Base-by-base conservation (phyloP, 2,888 invertebrate genomes). In the Drosophila kanekoi region DNA sequence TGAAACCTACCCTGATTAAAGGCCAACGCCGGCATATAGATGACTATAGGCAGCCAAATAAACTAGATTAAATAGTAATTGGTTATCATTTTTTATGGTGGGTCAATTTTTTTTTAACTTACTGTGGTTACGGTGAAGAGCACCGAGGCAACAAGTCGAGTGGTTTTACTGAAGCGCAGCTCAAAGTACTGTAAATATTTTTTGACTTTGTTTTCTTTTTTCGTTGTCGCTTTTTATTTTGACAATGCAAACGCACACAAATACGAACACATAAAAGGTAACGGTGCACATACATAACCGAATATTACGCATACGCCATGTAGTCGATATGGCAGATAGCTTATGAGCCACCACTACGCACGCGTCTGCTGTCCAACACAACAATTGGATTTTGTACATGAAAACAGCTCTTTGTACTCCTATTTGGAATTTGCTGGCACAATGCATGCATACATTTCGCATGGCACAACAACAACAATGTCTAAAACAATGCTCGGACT, bases 21-120 rank as follows among this genome's bases (percentile, higher is more conserved):
- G 35, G 96, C 96, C 81, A 96, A 91, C 0, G 96, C 96, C 32
- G 96, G 96, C 2, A 96, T 96, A 89, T 95, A 96, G 80, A 96
- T 95, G 2, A 92, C 92, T 53, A 92, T 91, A 13, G 92, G 92
- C 60, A 92, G 72, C 92, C 92, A 92, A 53, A 90, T 77, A 41
- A 91, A 53, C 91, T 91, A 59, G 1, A 23, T 44, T 14, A 35
- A 45, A 48, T 44, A 33, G 32, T 45, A 45, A 59, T 59, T 52
- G 41, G 11, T 43, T 13, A 35, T 52, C 38, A 65, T 28, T 35
- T 9, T 11, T 13, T 5, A 18, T 13, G 11, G 18, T 9, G 10
- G 10, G 11, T 52, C 3, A 63, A 63, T 52, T 23, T 0, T 32
- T 32, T 53, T 68, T 18, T 4, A 61, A 93, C 95, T 94, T 92